These are phyloP conservation scores for Alligator sinensis DNA, from an alignment of 2,113 vertebrate genomes.

Conservation along the genomic window DNA sequence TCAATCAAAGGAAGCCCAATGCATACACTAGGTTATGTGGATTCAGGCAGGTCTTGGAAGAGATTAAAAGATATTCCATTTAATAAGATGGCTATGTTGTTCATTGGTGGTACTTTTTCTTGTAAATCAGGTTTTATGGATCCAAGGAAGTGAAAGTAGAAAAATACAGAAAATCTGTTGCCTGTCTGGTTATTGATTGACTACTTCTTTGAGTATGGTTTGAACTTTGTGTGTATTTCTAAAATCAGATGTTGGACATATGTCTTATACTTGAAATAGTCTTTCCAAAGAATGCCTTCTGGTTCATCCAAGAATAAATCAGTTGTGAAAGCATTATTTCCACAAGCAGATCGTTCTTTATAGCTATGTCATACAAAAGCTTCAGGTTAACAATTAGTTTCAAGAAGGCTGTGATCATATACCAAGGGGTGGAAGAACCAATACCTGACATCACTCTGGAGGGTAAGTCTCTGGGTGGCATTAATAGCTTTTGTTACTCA, in stretches of 20 bases:
- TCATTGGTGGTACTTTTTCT: conserved; percentile 1
- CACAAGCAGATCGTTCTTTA: conserved; percentile 11
- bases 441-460: too few species aligned
- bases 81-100: background rate
- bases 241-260: conserved; percentile 27
- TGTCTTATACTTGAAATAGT: background rate
- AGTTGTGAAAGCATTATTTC: conserved; percentile 10
- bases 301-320: background rate
- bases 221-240: background rate
- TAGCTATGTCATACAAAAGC: too few species aligned
- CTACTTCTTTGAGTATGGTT: background rate
- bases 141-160: background rate
- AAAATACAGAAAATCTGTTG: background rate
- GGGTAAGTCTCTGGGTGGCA: too few species aligned
- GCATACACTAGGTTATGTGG: background rate
- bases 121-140: background rate
- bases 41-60: background rate
- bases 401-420: too few species aligned
- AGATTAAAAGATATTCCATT: conserved; percentile 23
- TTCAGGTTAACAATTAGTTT: too few species aligned
- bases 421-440: too few species aligned
- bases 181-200: background rate
- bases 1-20: background rate
- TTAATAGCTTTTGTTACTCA: too few species aligned
- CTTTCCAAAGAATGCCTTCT: background rate